These are phyloP conservation scores for Drepana falcataria DNA, from an alignment of 2,888 invertebrate genomes.

Conservation along the genomic window DNA sequence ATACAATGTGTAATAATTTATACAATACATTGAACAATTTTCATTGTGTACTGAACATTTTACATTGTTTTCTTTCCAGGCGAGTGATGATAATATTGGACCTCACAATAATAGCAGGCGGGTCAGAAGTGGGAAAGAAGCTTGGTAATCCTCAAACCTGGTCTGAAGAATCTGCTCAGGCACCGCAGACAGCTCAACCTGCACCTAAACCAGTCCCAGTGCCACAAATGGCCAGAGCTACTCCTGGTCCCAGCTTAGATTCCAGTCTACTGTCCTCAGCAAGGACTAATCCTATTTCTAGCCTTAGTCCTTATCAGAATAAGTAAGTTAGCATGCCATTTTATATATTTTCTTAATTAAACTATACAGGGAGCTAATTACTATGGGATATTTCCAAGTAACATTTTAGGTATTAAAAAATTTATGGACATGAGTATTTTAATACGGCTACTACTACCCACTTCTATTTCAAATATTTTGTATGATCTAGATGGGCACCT, in stretches of 20 bases:
- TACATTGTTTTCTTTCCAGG: conserved; percentile 64
- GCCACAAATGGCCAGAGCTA: conserved; percentile 6
- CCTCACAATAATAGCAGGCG: conserved; percentile 84
- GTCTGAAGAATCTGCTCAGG: conserved; percentile 51
- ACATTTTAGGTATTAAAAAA: too few relatives aligned
- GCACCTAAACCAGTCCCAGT: conserved; percentile 9
- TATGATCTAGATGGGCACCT: too few relatives aligned
- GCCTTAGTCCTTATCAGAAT: conserved; percentile 95
- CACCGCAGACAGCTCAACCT: conserved; percentile 34
- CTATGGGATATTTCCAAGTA: too few relatives aligned
- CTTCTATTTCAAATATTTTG: too few relatives aligned
- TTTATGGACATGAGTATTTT: too few relatives aligned
- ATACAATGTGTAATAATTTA: too few relatives aligned
- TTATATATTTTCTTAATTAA: not conserved
- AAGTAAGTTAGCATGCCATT: conserved; percentile 73
- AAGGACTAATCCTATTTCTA: conserved; percentile 86
- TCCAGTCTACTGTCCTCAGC: conserved; percentile 64
- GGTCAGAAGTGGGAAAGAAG: conserved; percentile 84
- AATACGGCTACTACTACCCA: too few relatives aligned
- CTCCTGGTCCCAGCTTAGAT: conserved; percentile 48
- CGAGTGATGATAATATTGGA: conserved; percentile 91
- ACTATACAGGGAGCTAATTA: too few relatives aligned
- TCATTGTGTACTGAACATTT: not conserved
- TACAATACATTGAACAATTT: too few relatives aligned
- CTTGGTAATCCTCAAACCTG: conserved; percentile 90